Conservation (phyloP, 2,888 invertebrate species). For the Dione vanillae region DNA sequence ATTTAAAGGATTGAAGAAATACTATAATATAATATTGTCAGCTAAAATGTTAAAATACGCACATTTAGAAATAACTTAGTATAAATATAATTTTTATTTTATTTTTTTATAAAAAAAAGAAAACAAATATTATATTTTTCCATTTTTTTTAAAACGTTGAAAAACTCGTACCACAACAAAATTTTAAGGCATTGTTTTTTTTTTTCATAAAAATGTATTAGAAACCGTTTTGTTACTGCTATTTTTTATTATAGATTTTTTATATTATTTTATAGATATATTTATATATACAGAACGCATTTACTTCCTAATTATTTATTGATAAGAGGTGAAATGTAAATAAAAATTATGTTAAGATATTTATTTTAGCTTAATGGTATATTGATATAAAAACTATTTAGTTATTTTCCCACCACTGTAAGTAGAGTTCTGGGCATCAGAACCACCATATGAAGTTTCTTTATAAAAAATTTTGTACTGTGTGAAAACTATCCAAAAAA, state of each 20-base stretch:
- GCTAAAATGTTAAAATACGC: neutral
- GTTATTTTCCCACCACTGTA: constrained; percentile 65
- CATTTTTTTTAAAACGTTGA: too few relatives aligned
- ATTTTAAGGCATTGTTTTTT: too few relatives aligned
- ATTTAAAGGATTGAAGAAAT: neutral
- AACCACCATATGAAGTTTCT: neutral
- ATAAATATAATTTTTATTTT: neutral
- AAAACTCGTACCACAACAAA: too few relatives aligned
- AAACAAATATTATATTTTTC: neutral
- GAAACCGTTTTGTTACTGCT: neutral
- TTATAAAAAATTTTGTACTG: neutral
- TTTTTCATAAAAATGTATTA: too few relatives aligned
- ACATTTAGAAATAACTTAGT: constrained; percentile 5
- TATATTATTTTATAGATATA: constrained; percentile 13
- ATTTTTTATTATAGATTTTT: neutral
- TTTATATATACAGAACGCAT: constrained; percentile 27
- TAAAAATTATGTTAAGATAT: constrained; percentile 53
- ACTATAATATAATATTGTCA: neutral
- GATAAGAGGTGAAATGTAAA: constrained; percentile 52
- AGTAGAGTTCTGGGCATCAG: constrained; percentile 18
- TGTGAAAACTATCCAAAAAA: neutral
- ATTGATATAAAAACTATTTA: constrained; percentile 55
- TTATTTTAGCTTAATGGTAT: constrained; percentile 59
- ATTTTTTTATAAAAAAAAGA: neutral
- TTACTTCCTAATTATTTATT: constrained; percentile 40